Evolutionary conservation across 2,888 invertebrate genomes (phyloP), one percentile per base, ranked within the genome.

Genomic region (Cremastinae sp.): DNA sequence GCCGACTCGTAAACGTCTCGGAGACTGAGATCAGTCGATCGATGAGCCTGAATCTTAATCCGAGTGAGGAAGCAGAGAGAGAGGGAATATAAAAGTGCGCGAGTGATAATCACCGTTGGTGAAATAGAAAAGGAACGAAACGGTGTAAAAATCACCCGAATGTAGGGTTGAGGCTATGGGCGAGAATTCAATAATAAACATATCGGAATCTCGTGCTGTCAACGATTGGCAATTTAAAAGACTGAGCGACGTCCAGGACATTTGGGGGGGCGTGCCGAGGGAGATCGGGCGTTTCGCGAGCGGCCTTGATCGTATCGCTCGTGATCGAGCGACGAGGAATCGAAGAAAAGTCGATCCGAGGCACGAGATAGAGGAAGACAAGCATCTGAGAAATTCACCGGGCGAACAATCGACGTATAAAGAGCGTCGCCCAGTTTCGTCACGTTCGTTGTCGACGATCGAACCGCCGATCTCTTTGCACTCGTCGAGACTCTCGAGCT

Each of bases 161-260:
- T 82, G 82, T 82, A 79, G 78, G 70, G 81, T 85, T 74, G 73
- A 83, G 87, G 88, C 87, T 88, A 88, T 88, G 88, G 88, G 88
- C 88, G 86, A 86, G 86, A 83, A 86, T 84, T 82, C 83, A 83
- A 85, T 86, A 82, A 83, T 78, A 75, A 78, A 74, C 78, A 80
- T 76, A 78, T 78, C 81, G 82, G 83, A 83, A 83, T 81, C 80
- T 81, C 81, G 81, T 80, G 28, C 28, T 28, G 81, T 80, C 80
- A 82, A 79, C 59, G 74, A 70, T 56, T 62, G 73, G 74, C 61
- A 75, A 53, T 51, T 56, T 53, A 58, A 64, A 55, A 28, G 61
- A 59, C 62, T 18, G 72, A 55, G 72, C 65, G 71, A 66, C 59
- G 62, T 59, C 71, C 61, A 74, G 43, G 76, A 78, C 28, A 28